Base-by-base conservation (phyloP, 2,888 invertebrate genomes). In the Conomelus anceps region DNA sequence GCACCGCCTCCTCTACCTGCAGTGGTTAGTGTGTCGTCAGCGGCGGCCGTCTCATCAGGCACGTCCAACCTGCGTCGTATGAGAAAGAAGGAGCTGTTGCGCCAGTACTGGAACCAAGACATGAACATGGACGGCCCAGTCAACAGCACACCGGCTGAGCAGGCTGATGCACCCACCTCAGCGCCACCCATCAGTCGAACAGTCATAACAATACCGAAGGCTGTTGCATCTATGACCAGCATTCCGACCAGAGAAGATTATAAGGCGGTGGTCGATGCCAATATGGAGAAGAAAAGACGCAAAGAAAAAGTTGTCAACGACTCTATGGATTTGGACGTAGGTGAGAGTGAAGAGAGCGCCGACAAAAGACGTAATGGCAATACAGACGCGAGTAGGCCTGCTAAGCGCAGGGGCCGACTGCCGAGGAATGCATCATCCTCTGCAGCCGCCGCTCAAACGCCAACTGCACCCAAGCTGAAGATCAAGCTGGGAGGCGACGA, bases 241-340 rank as follows among this genome's bases (percentile, higher is more conserved):
- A 97, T 98, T 92, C 97, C 97, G 0, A 97, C 97, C 0, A 95
- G 97, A 91, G 97, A 98, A 91, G 97, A 98, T 92, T 97, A 97
- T 92, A 96, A 96, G 92, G 95, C 95, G 34, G 94, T 95, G 13
- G 94, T 94, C 3, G 96, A 96, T 89, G 94, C 95, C 0, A 95
- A 95, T 63, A 94, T 95, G 91, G 95, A 96, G 92, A 96, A 97
- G 93, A 96, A 97, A 92, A 95, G 96, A 89, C 95, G 92, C 94
- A 95, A 91, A 93, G 91, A 94, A 94, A 93, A 94, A 95, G 88
- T 90, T 11, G 85, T 85, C 24, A 87, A 89, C 86, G 26, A 29
- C 17, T 24, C 34, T 6, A 90, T 90, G 23, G 88, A 88, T 41
- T 9, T 63, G 6, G 88, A 88, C 22, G 23, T 88, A 23, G 86